Evolutionary conservation across 2,888 invertebrate species (phyloP), one percentile per base, ranked within the genome.

Genomic region (Congeria kusceri): DNA sequence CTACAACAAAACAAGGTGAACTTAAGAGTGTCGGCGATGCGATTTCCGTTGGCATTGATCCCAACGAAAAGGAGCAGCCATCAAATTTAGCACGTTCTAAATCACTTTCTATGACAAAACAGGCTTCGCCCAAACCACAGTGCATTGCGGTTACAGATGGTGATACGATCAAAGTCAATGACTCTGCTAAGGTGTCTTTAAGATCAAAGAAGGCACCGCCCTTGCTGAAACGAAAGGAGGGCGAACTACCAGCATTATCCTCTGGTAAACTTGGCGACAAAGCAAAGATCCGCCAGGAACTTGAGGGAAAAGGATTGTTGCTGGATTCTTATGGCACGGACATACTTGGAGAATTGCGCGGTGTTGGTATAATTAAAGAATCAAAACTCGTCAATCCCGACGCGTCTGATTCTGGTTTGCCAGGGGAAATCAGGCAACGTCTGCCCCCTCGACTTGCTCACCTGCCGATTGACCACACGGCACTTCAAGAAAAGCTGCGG

Each of bases 281-380:
- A 32, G 59, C 67, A 25, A 23, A 59, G 59, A 58, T 75, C 3
- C 63, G 75, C 57, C 25, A 39, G 15, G 72, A 80, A 63, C 49
- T 80, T 0, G 68, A 57, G 32, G 64, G 75, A 29, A 56, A 59
- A 15, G 71, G 75, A 4, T 53, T 80, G 11, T 25, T 80, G 1
- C 20, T 66, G 20, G 67, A 77, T 25, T 44, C 65, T 4, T 73
- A 65, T 27, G 65, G 71, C 25, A 61, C 74, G 47, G 74, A 61
- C 7, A 73, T 76, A 0, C 49, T 82, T 15, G 65, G 67, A 11
- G 78, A 82, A 44, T 32, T 78, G 4, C 47, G 66, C 20, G 69
- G 65, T 4, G 58, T 69, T 11, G 82, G 82, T 11, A 70, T 82
- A 7, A 44, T 82, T n/a, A 20, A 46, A 27, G 53, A 53, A 53